Conservation (phyloP, 2,888 invertebrate genomes). For the Lagria hirta region DNA sequence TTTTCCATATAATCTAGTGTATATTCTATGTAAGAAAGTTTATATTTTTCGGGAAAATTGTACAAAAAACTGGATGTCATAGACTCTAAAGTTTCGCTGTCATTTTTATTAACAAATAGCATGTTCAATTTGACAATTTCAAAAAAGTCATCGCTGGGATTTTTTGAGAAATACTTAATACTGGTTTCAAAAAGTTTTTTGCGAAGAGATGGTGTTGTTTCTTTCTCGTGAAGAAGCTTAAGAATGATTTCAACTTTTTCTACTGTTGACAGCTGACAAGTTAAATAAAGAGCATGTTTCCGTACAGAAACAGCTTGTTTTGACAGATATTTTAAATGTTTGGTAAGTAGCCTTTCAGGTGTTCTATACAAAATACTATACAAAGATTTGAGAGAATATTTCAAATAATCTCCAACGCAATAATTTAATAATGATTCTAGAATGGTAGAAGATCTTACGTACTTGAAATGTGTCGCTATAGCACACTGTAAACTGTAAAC, state of each 20-base stretch:
- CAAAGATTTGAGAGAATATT: constrained; percentile 26
- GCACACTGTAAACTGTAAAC: constrained; percentile 30
- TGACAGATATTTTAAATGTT: constrained; percentile 25
- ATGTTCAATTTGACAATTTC: constrained; percentile 27
- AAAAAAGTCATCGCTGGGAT: constrained; percentile 26
- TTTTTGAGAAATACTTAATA: constrained; percentile 33
- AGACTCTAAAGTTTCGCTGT: constrained; percentile 27
- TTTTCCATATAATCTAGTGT: constrained; percentile 28
- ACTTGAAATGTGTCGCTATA: constrained; percentile 22
- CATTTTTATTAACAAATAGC: constrained; percentile 27
- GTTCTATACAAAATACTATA: constrained; percentile 32
- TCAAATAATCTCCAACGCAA: constrained; percentile 35
- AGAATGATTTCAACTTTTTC: constrained; percentile 23
- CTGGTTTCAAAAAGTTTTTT: constrained; percentile 31
- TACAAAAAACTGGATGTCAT: constrained; percentile 11
- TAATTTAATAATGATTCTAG: constrained; percentile 30
- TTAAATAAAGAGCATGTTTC: constrained; percentile 34
- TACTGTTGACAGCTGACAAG: constrained; percentile 25
- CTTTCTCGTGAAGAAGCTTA: constrained; percentile 9
- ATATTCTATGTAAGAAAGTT: constrained; percentile 23
- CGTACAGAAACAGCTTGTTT: constrained; percentile 32
- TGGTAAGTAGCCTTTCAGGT: constrained; percentile 26
- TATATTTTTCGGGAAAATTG: constrained; percentile 27
- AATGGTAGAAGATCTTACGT: constrained; percentile 10
- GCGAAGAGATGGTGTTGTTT: constrained; percentile 26